Evolutionary conservation across 2,797 vertebrate species (phyloP).

Genomic region (Poeciliopsis presidionis): DNA sequence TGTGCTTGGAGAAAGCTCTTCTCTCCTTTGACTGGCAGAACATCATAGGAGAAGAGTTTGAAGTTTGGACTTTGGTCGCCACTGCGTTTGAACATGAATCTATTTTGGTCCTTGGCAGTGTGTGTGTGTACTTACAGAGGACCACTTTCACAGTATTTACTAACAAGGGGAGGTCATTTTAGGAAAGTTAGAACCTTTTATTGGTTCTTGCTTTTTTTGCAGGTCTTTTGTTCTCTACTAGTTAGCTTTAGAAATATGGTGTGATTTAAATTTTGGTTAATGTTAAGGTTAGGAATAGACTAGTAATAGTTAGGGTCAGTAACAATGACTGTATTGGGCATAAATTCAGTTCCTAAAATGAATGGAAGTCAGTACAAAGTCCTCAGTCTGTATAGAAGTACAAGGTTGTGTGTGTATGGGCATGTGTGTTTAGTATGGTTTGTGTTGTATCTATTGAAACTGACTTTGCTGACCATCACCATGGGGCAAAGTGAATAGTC

Average conservation of each 20-base stretch:
- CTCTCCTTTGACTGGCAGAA: constrained; percentile 38
- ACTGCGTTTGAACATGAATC: constrained; percentile 28
- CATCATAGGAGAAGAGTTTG: constrained; percentile 56
- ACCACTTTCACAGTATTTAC: too few species aligned
- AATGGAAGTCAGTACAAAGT: not conserved
- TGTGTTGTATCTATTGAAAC: constrained; percentile 48
- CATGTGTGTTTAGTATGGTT: not conserved
- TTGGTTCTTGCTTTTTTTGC: too few species aligned
- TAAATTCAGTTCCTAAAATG: not conserved
- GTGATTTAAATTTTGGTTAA: too few species aligned
- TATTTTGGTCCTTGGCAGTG: not conserved
- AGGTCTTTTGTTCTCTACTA: too few species aligned
- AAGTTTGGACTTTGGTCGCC: constrained; percentile 53
- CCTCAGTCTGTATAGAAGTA: not conserved
- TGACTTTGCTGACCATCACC: constrained; percentile 58
- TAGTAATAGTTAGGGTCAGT: too few species aligned
- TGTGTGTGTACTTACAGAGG: not conserved
- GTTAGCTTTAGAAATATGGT: too few species aligned
- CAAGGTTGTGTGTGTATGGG: constrained; percentile 4
- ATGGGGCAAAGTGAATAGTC: constrained; percentile 21
- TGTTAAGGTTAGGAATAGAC: too few species aligned
- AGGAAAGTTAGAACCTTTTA: too few species aligned
- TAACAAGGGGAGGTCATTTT: too few species aligned
- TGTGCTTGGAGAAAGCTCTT: constrained; percentile 41
- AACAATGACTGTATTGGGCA: too few species aligned